phyloP scores from a whole-genome alignment of 92 coral and sea anemone genomes.

The Siderastrea siderea region DNA sequence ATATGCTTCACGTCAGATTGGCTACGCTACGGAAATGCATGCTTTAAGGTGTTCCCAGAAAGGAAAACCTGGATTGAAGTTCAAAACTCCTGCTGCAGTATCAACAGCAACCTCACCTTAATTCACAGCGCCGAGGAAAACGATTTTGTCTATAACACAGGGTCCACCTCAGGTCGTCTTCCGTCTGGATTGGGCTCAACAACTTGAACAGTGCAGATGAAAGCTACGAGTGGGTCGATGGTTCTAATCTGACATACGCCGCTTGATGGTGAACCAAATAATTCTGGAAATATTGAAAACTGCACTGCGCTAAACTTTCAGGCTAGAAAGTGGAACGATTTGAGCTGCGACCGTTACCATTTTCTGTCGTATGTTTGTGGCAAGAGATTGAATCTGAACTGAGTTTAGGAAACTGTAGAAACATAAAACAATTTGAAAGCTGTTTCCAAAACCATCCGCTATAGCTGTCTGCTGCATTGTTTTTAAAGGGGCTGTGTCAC shows the following conservation, averaged over 20 bases:
- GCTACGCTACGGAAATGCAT: neutral
- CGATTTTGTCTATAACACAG: neutral
- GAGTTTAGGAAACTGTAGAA: no score
- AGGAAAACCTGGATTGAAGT: neutral
- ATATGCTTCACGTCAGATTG: neutral
- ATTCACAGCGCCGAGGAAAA: no score
- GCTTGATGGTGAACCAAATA: constrained; percentile 10
- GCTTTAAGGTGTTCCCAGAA: neutral
- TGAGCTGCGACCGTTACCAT: neutral
- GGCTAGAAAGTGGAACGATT: neutral
- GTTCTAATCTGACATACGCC: neutral
- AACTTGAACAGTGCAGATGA: neutral
- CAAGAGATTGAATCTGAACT: constrained; percentile 2
- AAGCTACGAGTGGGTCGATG: constrained; percentile 23
- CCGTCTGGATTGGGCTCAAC: constrained; percentile 22
- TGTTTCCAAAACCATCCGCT: no score
- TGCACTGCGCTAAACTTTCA: neutral
- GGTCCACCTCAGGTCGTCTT: no score
- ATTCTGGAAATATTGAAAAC: neutral
- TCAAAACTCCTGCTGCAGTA: neutral
- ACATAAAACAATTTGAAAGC: no score
- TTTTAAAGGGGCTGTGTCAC: no score
- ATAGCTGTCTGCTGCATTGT: no score
- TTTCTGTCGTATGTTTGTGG: neutral
- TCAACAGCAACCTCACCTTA: constrained; percentile 13